Base-by-base conservation (phyloP, 2,797 vertebrate species). In the Phalanger gymnotis region DNA sequence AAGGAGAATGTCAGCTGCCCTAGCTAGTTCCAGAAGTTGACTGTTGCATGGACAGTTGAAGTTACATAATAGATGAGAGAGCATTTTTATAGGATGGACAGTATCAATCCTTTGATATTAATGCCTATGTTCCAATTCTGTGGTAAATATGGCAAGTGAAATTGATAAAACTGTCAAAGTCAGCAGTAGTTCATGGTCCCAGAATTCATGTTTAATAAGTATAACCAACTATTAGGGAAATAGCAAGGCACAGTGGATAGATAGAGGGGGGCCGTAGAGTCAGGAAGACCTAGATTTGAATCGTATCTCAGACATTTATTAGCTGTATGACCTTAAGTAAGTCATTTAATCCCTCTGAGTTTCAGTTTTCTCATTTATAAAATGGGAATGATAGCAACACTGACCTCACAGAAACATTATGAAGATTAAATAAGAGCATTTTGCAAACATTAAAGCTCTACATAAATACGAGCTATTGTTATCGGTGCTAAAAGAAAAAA, bases 1-100 rank as follows among this genome's bases (percentile, higher is more conserved):
- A 96, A 92, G 57, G 47, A 40, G 4, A 95, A 57, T 92, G 52
- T 53, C 28, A 90, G 87, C 6, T 90, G 9, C 53, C 93, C 34
- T 93, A 10, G 91, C 90, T 93, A 19, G 9, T 30, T 34, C 25
- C 47, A 28, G 54, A 0, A 56, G 47, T 27, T 81, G 40, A 81
- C 22, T 93, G 27, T 95, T 51, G 52, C 28, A 58, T 66, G 22
- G 11, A 25, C 47, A 92, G 28, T 40, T 55, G 25, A 94, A 58
- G 73, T 0, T 52, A 40, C n/a, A 73, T 40, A 73, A 22, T 81
- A 81, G 22, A 25, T 81, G 40, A 47, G 3, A 81, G 73, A 81
- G 25, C 40, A 81, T 81, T 11, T 27, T 10, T 81, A 25, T 4
- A 27, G 22, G 2, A 73, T 40, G 40, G 22, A 27, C 0, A 25